Evolutionary conservation across 2,797 vertebrate genomes (phyloP).

Genomic region (Podargus strigoides): DNA sequence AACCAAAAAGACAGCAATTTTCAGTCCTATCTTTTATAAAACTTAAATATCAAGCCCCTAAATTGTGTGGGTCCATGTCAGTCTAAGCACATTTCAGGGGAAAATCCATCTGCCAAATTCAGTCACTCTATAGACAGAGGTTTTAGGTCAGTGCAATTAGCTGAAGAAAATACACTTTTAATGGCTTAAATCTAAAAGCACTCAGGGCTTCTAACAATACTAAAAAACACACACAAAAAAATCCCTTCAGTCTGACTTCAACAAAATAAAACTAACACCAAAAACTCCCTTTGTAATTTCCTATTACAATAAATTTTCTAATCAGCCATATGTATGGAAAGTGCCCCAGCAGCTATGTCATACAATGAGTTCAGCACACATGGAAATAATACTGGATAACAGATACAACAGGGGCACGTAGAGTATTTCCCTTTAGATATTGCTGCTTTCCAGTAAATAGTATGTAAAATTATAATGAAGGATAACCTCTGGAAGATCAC

Average conservation of each 20-base stretch:
- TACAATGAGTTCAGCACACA: neutral
- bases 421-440: neutral
- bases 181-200: neutral
- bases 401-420: neutral
- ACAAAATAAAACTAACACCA: neutral
- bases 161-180: constrained; percentile 2
- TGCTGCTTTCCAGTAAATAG: neutral
- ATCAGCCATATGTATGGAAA: neutral
- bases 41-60: neutral
- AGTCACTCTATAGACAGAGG: neutral
- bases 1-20: constrained; percentile 26
- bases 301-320: neutral
- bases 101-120: neutral
- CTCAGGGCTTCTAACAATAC: neutral
- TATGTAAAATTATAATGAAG: neutral
- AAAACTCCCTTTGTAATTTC: constrained; percentile 13
- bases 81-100: neutral
- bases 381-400: neutral
- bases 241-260: neutral
- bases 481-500: neutral
- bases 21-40: neutral
- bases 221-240: neutral
- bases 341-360: neutral
- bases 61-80: neutral
- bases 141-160: constrained; percentile 10